Percentiles rank a stretch among this genome's conserved stretches.
These are phyloP conservation scores for Gymnocheta viridis DNA, from an alignment of 2,888 invertebrate species.

Conservation along the genomic window DNA sequence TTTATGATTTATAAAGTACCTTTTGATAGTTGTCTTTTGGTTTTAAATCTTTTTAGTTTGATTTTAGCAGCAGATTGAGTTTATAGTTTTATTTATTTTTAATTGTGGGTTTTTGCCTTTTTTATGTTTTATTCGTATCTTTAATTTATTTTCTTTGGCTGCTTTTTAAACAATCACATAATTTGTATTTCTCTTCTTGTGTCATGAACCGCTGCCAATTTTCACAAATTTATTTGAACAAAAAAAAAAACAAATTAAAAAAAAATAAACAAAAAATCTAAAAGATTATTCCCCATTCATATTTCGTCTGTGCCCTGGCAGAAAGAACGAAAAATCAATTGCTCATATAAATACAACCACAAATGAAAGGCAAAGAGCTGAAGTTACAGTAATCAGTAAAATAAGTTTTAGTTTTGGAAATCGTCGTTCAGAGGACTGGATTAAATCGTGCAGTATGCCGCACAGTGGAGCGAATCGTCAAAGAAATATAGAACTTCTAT, in stretches of 20 bases:
- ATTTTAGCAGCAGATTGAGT: neutral
- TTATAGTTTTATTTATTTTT: slow-evolving; percentile 8
- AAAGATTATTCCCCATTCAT: slow-evolving; percentile 44
- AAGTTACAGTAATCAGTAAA: slow-evolving; percentile 43
- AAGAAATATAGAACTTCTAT: neutral
- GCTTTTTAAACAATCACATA: slow-evolving; percentile 53
- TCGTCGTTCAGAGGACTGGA: neutral
- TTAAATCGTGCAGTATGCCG: neutral
- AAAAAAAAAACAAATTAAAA: slow-evolving; percentile 13
- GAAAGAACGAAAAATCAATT: slow-evolving; percentile 52
- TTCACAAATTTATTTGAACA: slow-evolving; percentile 57
- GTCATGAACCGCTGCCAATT: slow-evolving; percentile 63
- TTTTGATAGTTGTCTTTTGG: slow-evolving; percentile 12
- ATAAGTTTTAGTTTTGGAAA: neutral
- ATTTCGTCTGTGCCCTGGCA: slow-evolving; percentile 32
- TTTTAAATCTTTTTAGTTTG: neutral
- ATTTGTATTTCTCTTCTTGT: slow-evolving; percentile 55
- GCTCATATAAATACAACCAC: slow-evolving; percentile 26
- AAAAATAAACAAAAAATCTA: neutral
- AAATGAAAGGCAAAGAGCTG: neutral
- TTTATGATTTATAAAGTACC: slow-evolving; percentile 11
- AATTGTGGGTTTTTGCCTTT: neutral
- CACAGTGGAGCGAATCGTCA: neutral
- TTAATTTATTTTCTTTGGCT: slow-evolving; percentile 50
- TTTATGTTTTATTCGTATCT: slow-evolving; percentile 6